Evolutionary conservation across 2,113 vertebrate genomes (phyloP).

Genomic region (Daubentonia madagascariensis): DNA sequence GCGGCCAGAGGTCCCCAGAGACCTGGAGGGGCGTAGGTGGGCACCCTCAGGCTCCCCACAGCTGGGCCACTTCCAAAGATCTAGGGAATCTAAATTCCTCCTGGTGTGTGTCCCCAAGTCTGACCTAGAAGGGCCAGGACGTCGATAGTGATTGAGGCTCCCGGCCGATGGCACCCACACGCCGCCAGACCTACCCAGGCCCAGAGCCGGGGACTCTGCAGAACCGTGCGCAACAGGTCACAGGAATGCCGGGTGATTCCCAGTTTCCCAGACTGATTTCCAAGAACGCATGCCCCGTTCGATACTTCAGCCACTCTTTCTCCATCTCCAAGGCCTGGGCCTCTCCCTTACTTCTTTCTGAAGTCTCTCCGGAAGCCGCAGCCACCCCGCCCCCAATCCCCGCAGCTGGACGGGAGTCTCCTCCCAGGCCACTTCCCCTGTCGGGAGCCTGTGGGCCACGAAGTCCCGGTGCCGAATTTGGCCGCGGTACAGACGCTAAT

Average conservation of each 20-base stretch:
- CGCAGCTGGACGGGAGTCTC: neutral
- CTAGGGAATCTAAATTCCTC: neutral
- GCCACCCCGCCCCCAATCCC: neutral
- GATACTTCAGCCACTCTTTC: too few relatives aligned
- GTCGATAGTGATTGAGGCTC: neutral
- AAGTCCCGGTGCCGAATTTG: neutral
- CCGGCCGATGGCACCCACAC: fast-evolving
- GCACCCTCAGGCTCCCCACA: neutral
- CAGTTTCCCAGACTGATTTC: neutral
- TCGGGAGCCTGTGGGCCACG: neutral
- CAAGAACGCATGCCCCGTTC: fast-evolving
- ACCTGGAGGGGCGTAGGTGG: fast-evolving
- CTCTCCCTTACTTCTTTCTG: neutral
- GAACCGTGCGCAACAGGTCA: neutral
- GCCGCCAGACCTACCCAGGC: neutral
- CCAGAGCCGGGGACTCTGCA: neutral
- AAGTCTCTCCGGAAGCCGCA: neutral
- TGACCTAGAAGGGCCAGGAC: fast-evolving
- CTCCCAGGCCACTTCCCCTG: neutral
- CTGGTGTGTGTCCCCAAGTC: neutral
- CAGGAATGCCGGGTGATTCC: fast-evolving
- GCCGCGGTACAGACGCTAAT: neutral
- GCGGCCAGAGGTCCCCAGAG: neutral
- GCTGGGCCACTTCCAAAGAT: neutral
- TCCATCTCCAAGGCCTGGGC: neutral